Evolutionary conservation across 2,888 invertebrate species (phyloP).

Genomic region (Pseudanteris insignis): DNA sequence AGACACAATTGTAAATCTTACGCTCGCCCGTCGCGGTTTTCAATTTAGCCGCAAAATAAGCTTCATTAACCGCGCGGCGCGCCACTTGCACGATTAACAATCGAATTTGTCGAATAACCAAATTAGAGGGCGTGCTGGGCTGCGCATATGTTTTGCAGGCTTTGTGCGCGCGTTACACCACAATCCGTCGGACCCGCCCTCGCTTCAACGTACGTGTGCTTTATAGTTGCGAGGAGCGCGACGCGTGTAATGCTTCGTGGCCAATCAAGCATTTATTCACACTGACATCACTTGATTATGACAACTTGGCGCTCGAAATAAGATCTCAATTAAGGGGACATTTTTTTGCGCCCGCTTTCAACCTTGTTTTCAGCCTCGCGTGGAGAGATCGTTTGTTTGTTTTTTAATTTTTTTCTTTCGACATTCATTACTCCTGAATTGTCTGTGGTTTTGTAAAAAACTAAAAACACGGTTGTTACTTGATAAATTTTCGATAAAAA

Average conservation of each 20-base stretch:
- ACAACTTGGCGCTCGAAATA: conserved; percentile 44
- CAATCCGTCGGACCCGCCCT: not conserved
- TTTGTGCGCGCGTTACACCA: conserved; percentile 25
- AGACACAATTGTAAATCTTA: too few relatives aligned
- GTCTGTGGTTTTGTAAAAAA: too few relatives aligned
- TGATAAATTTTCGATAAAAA: too few relatives aligned
- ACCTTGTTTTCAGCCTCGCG: too few relatives aligned
- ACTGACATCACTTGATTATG: conserved; percentile 55
- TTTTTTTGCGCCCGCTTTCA: too few relatives aligned
- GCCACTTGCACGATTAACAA: conserved; percentile 51
- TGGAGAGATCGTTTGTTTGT: too few relatives aligned
- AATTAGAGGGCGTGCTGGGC: conserved; percentile 50
- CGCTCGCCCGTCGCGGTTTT: too few relatives aligned
- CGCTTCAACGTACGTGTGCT: conserved; percentile 23
- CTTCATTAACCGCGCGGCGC: conserved; percentile 46
- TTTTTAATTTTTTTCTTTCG: too few relatives aligned
- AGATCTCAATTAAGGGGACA: conserved; percentile 27
- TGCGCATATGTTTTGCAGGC: conserved; percentile 32
- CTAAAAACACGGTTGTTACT: too few relatives aligned
- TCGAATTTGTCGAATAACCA: conserved; percentile 57
- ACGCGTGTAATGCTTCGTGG: conserved; percentile 37
- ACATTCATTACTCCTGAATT: too few relatives aligned
- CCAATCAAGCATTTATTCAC: conserved; percentile 60
- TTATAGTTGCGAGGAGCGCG: conserved; percentile 20
- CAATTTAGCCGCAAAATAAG: too few relatives aligned